Conservation (phyloP, 2,797 vertebrate species). For the Pyrocephalus nanus region DNA sequence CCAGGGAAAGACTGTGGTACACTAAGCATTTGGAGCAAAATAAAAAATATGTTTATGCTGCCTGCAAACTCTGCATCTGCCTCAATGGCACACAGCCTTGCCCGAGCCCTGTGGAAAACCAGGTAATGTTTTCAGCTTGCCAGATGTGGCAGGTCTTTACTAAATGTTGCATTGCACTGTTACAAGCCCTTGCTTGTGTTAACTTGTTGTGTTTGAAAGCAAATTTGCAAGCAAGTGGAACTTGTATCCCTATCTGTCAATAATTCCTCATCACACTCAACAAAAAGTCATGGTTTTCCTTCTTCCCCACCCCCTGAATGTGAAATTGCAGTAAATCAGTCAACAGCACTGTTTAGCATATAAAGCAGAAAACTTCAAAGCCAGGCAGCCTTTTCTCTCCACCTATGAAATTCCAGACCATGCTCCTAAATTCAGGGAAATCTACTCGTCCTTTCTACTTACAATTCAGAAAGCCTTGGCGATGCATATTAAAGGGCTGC, state of each 20-base stretch:
- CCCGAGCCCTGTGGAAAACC: not conserved
- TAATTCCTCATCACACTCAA: slow-evolving; percentile 47
- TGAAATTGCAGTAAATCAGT: slow-evolving; percentile 41
- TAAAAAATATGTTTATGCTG: not conserved
- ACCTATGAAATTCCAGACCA: slow-evolving; percentile 59
- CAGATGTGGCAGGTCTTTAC: slow-evolving; percentile 19
- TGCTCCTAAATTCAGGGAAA: slow-evolving; percentile 49
- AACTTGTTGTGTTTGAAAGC: slow-evolving; percentile 30
- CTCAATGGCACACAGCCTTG: not conserved
- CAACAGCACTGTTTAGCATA: slow-evolving; percentile 54
- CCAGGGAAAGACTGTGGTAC: not conserved
- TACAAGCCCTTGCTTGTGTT: slow-evolving; percentile 29
- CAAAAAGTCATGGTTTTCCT: slow-evolving; percentile 23
- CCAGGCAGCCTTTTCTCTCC: slow-evolving; percentile 33
- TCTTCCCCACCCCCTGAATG: slow-evolving; percentile 10
- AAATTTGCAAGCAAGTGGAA: slow-evolving; percentile 49
- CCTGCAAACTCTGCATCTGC: not conserved
- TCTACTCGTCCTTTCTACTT: slow-evolving; percentile 9
- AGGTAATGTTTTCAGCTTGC: slow-evolving; percentile 21
- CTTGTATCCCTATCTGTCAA: slow-evolving; percentile 5
- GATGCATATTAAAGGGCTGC: slow-evolving; percentile 42
- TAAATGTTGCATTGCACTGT: not conserved
- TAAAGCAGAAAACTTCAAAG: slow-evolving; percentile 63
- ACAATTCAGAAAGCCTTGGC: not conserved
- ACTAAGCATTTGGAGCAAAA: not conserved